Evolutionary conservation across 2,797 vertebrate genomes (phyloP).

Genomic region (Tapirus indicus): DNA sequence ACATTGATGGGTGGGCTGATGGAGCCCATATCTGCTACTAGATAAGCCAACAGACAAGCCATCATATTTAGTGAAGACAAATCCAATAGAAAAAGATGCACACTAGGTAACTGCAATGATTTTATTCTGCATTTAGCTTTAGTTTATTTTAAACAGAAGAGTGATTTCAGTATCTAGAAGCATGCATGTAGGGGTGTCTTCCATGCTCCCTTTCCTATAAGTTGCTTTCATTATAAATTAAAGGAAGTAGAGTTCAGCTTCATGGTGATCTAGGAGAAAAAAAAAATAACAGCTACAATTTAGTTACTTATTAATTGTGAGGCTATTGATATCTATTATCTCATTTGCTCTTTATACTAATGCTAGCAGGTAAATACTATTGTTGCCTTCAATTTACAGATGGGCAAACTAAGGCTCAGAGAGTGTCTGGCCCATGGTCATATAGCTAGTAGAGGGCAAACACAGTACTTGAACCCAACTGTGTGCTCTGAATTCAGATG

Average conservation of each 20-base stretch:
- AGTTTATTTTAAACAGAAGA: slow-evolving; percentile 89
- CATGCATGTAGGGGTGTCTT: slow-evolving; percentile 88
- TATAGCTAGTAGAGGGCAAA: neutral
- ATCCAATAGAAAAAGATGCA: slow-evolving; percentile 90
- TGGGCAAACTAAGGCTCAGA: neutral
- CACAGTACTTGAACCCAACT: neutral
- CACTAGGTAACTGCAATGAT: slow-evolving; percentile 85
- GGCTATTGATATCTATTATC: neutral
- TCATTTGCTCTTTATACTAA: neutral
- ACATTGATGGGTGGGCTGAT: slow-evolving; percentile 84
- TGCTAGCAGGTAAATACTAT: neutral
- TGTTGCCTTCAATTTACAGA: neutral
- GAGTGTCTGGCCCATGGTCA: neutral
- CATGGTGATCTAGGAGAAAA: slow-evolving; percentile 84
- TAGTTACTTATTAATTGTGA: slow-evolving; percentile 25
- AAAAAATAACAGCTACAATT: neutral
- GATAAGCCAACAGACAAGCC: slow-evolving; percentile 89
- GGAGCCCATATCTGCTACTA: slow-evolving; percentile 84
- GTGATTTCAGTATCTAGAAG: slow-evolving; percentile 84
- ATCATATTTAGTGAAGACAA: slow-evolving; percentile 90
- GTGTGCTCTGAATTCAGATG: slow-evolving; percentile 4
- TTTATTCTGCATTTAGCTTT: slow-evolving; percentile 88
- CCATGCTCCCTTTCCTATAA: slow-evolving; percentile 83
- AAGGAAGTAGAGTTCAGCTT: slow-evolving; percentile 78
- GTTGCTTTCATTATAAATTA: slow-evolving; percentile 83